Base-by-base conservation (phyloP, 2,113 vertebrate genomes). In the Gallinago jamesoni region DNA sequence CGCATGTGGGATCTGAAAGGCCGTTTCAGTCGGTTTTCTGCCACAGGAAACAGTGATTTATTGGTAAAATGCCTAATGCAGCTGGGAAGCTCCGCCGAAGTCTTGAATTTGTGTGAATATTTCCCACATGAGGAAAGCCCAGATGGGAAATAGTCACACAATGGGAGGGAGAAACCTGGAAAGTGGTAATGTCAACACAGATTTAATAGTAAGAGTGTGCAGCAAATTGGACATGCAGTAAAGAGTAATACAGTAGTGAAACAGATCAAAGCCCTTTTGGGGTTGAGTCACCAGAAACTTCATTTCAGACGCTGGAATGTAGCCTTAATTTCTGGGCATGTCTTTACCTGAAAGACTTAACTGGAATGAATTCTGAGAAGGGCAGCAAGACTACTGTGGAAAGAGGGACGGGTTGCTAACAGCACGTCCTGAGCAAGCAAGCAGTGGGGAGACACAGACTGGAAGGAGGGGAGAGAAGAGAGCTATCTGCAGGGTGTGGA, bases 21-120 rank as follows among this genome's bases (percentile, higher is more conserved):
- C 80, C 1, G 0, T 67, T 91, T 90, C 74, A 90, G 87, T 66
- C 81, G 64, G 69, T 89, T 92, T 95, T 94, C 95, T 96, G 84
- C 78, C 93, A 90, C 93, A 94, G 94, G 96, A 94, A 96, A 48
- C 66, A 66, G 86, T 95, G 95, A 97, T 97, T 96, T 96, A 95
- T 91, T 94, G 84, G 80, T 95, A 73, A 92, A 95, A 96, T 79
- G 86, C 66, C 45, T 89, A 76, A 90, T 94, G 90, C 96, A 96
- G 89, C 95, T 96, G 94, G 95, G 89, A 95, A 95, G 77, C 59
- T 92, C 84, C 62, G 90, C 73, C 82, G 80, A 95, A 93, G 73
- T 45, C 89, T 84, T 95, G 92, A 92, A 84, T 94, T 95, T 85
- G 96, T 82, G 94, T 76, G 94, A 96, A 84, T 96, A 92, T 96